A percentile compares a stretch with the other conserved stretches of the same genome.
Evolutionary conservation across 1,140 invertebrate species (phyloP).

Genomic region (Pseudomyrmex pallidus): DNA sequence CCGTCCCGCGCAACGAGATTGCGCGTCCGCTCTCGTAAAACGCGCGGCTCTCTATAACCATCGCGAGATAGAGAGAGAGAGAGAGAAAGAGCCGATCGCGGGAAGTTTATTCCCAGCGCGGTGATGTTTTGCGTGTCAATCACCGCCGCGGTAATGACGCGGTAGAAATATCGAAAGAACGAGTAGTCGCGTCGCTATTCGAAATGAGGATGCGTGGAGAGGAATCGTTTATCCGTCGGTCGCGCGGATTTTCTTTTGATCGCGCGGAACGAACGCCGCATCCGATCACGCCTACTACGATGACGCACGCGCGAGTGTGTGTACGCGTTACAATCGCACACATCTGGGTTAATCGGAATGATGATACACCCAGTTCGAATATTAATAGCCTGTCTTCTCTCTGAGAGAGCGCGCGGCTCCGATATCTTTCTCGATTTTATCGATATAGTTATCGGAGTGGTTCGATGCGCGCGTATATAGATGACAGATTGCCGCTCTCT

Average conservation of each 20-base stretch:
- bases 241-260: slow-evolving; percentile 30
- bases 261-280: neutral
- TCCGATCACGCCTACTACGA: slow-evolving; percentile 19
- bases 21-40: slow-evolving; percentile 6
- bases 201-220: neutral
- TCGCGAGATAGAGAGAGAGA: slow-evolving; percentile 16
- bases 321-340: slow-evolving; percentile 8
- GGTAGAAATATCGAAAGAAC: slow-evolving; percentile 1
- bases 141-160: slow-evolving; percentile 1
- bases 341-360: slow-evolving; percentile 20
- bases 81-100: neutral
- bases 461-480: neutral
- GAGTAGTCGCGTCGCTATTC: neutral
- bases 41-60: neutral
- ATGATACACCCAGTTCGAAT: neutral
- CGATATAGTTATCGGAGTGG: slow-evolving; percentile 4
- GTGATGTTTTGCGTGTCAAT: slow-evolving; percentile 22
- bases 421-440: slow-evolving; percentile 4
- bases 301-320: slow-evolving; percentile 18
- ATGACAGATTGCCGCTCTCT: neutral
- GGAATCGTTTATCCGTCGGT: slow-evolving; percentile 25
- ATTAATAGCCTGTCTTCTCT: neutral
- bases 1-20: too few species aligned
- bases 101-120: slow-evolving; percentile 2
- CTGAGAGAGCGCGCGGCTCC: neutral